Conservation (phyloP, 2,113 vertebrate genomes). For the Otocyon megalotis region DNA sequence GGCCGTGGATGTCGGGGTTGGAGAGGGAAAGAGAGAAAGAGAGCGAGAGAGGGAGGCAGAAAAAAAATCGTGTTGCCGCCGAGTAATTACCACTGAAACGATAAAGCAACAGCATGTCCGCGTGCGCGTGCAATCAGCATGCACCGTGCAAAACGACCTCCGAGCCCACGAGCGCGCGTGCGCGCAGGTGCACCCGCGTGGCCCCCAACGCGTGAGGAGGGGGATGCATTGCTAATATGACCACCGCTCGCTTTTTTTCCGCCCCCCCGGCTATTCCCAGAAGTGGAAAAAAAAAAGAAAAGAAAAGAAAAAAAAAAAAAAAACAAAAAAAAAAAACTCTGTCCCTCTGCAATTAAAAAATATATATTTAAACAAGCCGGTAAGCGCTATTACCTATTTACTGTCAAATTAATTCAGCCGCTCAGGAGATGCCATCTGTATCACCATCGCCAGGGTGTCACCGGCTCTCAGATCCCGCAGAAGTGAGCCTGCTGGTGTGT, state of each 20-base stretch:
- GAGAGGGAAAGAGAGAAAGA: neutral
- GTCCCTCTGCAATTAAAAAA: constrained; percentile 92
- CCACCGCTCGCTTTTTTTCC: constrained; percentile 70
- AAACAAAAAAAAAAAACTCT: neutral
- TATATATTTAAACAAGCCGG: constrained; percentile 72
- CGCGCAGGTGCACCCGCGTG: fast-evolving
- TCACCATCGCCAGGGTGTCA: constrained; percentile 86
- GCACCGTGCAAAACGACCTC: neutral
- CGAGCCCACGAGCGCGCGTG: fast-evolving
- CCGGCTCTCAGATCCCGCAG: constrained; percentile 84
- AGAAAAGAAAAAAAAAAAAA: neutral
- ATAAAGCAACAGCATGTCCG: constrained; percentile 81
- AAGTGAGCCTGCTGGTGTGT: constrained; percentile 83
- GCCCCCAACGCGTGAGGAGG: neutral
- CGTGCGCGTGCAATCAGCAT: fast-evolving
- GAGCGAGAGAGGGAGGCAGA: constrained; percentile 63
- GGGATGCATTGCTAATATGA: constrained; percentile 88
- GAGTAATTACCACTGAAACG: constrained; percentile 92
- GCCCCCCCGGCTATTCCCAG: constrained; percentile 89
- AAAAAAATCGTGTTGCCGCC: constrained; percentile 85
- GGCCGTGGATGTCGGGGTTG: neutral
- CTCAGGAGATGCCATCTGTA: constrained; percentile 86
- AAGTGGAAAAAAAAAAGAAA: constrained; percentile 74
- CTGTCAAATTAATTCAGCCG: constrained; percentile 94
- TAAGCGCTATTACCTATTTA: constrained; percentile 90